Evolutionary conservation across 1,140 invertebrate genomes (phyloP), one percentile per base, ranked within the genome.

Genomic region (Colletes gigas): DNA sequence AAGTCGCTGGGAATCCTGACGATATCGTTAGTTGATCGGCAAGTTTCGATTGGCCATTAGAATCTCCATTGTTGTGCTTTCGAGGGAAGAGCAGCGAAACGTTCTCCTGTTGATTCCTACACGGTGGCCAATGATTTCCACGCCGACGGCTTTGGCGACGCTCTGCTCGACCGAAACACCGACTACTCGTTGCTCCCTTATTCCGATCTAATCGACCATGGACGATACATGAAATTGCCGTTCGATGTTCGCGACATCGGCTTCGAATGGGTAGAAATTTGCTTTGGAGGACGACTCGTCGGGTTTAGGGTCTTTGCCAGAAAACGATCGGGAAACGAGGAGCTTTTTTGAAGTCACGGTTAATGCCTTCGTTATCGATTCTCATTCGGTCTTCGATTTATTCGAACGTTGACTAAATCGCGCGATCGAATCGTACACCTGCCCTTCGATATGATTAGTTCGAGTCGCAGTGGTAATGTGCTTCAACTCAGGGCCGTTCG

Each of bases 1-100:
- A 78, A 65, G 47, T 19, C 19, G 4, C 2, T 17, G 30, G 19
- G 52, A 67, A 59, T 67, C 39, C 71, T 8, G 52, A 80, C 71
- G 71, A 80, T 67, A 62, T 74, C 78, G 71, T 80, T 80, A 80
- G 78, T 67, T 62, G 54, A 75, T 67, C 78, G 62, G 71, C 63
- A 57, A 80, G 78, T 75, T 80, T 80, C 71, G 63, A 80, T 80
- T 80, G 60, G 78, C 78, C 72, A 68, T 80, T 80, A 80, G 78
- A 80, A 75, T 67, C 52, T 75, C 71, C 9, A 80, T 80, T 80
- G 78, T 80, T 80, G 78, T 57, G 54, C 78, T 67, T 41, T 39
- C 77, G 50, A 4, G 14, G 10, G n/a, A 10, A 15, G 14, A 55
- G 47, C 39, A 19, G 19, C 17, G 71, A 75, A 80, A 75, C 50